Base-by-base conservation (phyloP, 1,140 invertebrate genomes). In the Lucilia sericata region DNA sequence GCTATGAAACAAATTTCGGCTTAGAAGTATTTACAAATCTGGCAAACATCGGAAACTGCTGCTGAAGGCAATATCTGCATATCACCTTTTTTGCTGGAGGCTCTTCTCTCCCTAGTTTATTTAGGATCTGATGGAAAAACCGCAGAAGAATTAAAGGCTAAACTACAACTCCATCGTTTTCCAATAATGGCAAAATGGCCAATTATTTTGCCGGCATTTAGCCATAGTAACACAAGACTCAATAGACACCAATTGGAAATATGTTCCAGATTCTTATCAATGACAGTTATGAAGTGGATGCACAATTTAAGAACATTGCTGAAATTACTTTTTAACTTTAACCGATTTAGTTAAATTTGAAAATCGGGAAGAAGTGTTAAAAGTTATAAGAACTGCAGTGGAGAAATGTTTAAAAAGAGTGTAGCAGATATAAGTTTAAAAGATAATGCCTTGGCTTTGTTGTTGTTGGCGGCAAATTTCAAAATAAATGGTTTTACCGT, bases 401-500 rank as follows among this genome's bases (percentile, higher is more conserved):
- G 8, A 70, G 8, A 55, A 75, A 55, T 17, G 7, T 14, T n/a
- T 42, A 25, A 36, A 51, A 17, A 51, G 55, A 82, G 25, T 76
- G 5, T 30, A 80, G 85, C 30, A 49, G 25, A 84, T 0, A 84
- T 75, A 7, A 80, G 60, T 5, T 0, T 51, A 55, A 60, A 8
- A 17, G 75, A 83, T 21, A 80, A 82, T 0, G 36, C 51, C 0
- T 34, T 84, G 2, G 85, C 88, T n/a, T 47, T 90, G 19, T 83
- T 88, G 14, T 14, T 90, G 82, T 82, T 87, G 34, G 87, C 87
- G 2, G 89, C 86, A 0, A 84, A 86, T 30, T 86, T 90, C 12
- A 87, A 87, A 90, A 87, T 83, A 90, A 90, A 84, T 90, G 89
- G 89, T 90, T 90, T 83, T 90, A 25, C 89, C 89, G 0, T 90